Evolutionary conservation across 2,888 invertebrate genomes (phyloP).

Genomic region (Leptinotarsa tumamoca): DNA sequence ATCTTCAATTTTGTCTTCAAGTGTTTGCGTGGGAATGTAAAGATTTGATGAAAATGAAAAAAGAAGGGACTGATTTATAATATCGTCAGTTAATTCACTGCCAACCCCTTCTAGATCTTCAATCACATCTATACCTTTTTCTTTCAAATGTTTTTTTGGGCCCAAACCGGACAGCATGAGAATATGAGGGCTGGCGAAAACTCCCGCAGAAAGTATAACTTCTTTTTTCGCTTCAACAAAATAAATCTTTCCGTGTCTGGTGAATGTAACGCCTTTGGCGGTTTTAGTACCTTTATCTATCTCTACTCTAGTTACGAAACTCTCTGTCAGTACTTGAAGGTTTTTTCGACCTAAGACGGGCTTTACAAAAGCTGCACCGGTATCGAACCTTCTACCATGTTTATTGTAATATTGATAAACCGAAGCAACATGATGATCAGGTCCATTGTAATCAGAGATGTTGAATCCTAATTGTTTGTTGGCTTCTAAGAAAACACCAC

Average conservation of each 20-base stretch:
- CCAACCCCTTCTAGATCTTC: slow-evolving; percentile 78
- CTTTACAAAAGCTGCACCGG: slow-evolving; percentile 79
- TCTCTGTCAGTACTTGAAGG: slow-evolving; percentile 76
- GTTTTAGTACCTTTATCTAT: slow-evolving; percentile 72
- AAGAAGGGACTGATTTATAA: slow-evolving; percentile 76
- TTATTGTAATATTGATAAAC: slow-evolving; percentile 73
- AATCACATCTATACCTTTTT: slow-evolving; percentile 72
- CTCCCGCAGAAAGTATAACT: slow-evolving; percentile 81
- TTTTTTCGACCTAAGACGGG: slow-evolving; percentile 75
- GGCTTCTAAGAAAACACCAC: slow-evolving; percentile 72
- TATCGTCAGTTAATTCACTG: slow-evolving; percentile 81
- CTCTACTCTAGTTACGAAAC: slow-evolving; percentile 72
- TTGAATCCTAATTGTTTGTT: slow-evolving; percentile 76
- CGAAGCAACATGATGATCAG: slow-evolving; percentile 74
- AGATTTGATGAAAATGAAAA: slow-evolving; percentile 77
- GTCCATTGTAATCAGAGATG: slow-evolving; percentile 77
- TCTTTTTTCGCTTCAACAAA: slow-evolving; percentile 74
- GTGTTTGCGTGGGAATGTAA: slow-evolving; percentile 55
- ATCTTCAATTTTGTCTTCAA: slow-evolving; percentile 69
- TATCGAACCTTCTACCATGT: slow-evolving; percentile 79
- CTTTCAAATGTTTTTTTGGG: slow-evolving; percentile 71
- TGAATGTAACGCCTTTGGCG: slow-evolving; percentile 67
- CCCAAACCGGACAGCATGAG: slow-evolving; percentile 86
- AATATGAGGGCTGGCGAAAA: slow-evolving; percentile 84
- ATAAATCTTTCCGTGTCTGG: slow-evolving; percentile 70